Conservation (phyloP, 2,797 vertebrate genomes). For the Pteronotus mesoamericanus region DNA sequence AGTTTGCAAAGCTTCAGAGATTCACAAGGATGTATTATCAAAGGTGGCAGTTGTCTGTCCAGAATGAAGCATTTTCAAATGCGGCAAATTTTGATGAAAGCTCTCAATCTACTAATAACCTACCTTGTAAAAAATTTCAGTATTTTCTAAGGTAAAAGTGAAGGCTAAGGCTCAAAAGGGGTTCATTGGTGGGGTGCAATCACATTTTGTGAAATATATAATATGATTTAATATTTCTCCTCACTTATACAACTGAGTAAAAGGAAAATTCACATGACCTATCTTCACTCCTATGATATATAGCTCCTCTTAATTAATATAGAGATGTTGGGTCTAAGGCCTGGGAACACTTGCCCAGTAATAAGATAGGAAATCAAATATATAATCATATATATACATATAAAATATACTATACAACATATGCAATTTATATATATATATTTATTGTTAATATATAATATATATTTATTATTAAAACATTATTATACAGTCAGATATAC, state of each 20-base stretch:
- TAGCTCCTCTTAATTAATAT: not conserved
- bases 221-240: constrained; percentile 11
- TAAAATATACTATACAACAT: not conserved
- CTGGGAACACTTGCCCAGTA: not conserved
- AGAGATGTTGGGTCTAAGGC: not conserved
- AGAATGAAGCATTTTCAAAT: constrained; percentile 38
- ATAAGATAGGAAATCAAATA: not conserved
- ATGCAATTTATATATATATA: not conserved
- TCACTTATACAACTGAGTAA: not conserved
- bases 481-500: not conserved
- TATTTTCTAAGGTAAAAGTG: constrained; percentile 47
- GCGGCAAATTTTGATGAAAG: not conserved
- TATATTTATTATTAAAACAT: not conserved
- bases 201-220: not conserved
- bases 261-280: not conserved
- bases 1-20: constrained; percentile 17
- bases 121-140: constrained; percentile 13
- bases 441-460: not conserved
- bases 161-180: not conserved
- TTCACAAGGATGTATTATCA: not conserved
- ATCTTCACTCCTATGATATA: not conserved
- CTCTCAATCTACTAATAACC: constrained; percentile 1
- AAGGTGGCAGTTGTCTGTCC: constrained; percentile 11
- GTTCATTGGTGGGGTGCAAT: not conserved
- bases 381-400: not conserved